Base-by-base conservation (phyloP, 2,797 vertebrate species). In the Gallinago nigripennis region DNA sequence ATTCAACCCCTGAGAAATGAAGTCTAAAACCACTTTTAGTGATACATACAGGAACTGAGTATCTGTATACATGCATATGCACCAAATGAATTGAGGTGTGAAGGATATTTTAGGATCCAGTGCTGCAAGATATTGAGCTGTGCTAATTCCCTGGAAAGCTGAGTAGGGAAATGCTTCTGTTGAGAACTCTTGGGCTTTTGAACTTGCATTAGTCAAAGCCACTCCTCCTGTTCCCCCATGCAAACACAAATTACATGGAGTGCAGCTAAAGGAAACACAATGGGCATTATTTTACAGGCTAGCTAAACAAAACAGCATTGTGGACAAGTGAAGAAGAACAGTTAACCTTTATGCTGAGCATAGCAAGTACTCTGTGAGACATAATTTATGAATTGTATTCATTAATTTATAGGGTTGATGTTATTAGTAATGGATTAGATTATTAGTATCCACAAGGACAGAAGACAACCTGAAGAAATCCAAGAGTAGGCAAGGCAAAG, bases 251-350 rank as follows among this genome's bases (percentile, higher is more conserved):
- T 65, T 79, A 53, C 66, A 58, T 51, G 19, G 48, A 92, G 24
- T 37, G 28, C 58, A 82, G 68, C 50, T 92, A 35, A 61, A 77
- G 48, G 80, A 92, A 82, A 86, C 80, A 93, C 31, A 91, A 48
- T 0, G 0, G 64, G 4, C 61, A 45, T 90, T 94, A 85, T 94
- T 94, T 86, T 90, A 53, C 50, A 58, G 50, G 17, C 77, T 88
- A 56, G n/a, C 63, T 86, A 65, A 91, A 95, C 86, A 95, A 90
- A 88, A 93, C 45, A 68, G 57, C 77, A 48, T 79, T 95, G 81
- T 86, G 66, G n/a, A 71, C 33, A 57, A 70, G 14, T 3, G 11
- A 85, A 68, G 43, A 61, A 57, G 58, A 88, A 82, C 70, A 90
- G 41, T 53, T 79, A 90, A 46, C 45, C n/a, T 86, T 96, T 95